Evolutionary conservation across 2,888 invertebrate species (phyloP), one percentile per base, ranked within the genome.

Genomic region (Selenia dentaria): DNA sequence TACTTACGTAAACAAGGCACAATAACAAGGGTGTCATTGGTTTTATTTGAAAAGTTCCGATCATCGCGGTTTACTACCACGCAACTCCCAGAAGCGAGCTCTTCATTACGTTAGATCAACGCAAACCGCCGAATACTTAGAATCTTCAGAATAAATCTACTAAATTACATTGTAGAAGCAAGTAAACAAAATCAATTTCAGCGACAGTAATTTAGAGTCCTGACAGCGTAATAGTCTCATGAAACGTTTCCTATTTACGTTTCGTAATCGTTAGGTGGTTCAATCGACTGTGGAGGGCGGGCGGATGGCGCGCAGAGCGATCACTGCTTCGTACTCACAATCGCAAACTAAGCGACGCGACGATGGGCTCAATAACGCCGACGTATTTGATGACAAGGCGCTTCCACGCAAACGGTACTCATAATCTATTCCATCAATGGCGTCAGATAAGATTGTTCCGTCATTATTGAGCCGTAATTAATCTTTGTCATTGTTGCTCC

Each of bases 1-100:
- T 74, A 51, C 46, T 49, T 39, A 67, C 77, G 79, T 77, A 82
- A 83, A 85, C 81, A 82, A 79, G 72, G 16, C 16, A 16, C 3
- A 2, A 16, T 16, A 16, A 16, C 2, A 2, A 16, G 4, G 67
- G 70, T 62, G 73, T 74, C 79, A 78, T 80, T 73, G 76, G 73
- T 79, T 84, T 85, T 85, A 85, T 86, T 83, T 78, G 80, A 74
- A 84, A 86, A 85, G 78, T 86, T 86, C 69, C 64, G 65, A 76
- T 71, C 70, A 74, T 71, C 66, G 68, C 67, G 72, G 78, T 77
- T 79, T 74, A 77, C 70, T 76, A 64, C 68, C 57, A 54, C 35
- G 52, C 58, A 69, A 65, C 63, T 69, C 65, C 57, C 54, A 16
- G 59, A 33, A 37, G 32, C 33, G 11, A 22, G 14, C 26, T 12